A percentile compares a stretch with the other conserved stretches of the same genome.
These are phyloP conservation scores for Drosophila saltans DNA, from an alignment of 1,140 invertebrate genomes.

Conservation along the genomic window DNA sequence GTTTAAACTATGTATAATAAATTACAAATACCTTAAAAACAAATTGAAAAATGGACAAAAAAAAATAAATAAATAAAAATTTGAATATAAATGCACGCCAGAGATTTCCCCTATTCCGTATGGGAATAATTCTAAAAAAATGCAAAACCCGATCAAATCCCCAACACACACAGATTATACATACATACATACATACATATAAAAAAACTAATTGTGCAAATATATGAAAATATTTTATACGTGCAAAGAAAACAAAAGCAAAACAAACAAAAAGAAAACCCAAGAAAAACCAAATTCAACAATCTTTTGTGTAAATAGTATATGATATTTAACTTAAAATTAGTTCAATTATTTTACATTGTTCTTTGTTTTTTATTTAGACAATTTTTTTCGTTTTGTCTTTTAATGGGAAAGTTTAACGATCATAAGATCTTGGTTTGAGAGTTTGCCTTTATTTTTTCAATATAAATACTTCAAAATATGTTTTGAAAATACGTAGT, in stretches of 20 bases:
- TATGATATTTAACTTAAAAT: conserved; percentile 57
- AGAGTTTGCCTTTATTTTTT: conserved; percentile 63
- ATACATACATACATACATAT: conserved; percentile 21
- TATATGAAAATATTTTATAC: conserved; percentile 78
- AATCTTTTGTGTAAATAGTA: conserved; percentile 72
- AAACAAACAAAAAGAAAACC: conserved; percentile 49
- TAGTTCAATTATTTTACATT: conserved; percentile 32
- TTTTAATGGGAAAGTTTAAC: conserved; percentile 21
- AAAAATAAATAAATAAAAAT: conserved; percentile 17
- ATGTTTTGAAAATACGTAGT: conserved; percentile 74
- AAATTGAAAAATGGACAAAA: conserved; percentile 19
- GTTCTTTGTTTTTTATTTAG: conserved; percentile 16
- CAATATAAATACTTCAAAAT: conserved; percentile 53
- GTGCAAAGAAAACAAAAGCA: conserved; percentile 60
- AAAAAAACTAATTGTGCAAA: conserved; percentile 60
- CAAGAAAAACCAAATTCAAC: conserved; percentile 31
- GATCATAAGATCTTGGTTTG: conserved; percentile 34
- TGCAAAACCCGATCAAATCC: conserved; percentile 44
- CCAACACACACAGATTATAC: conserved; percentile 40
- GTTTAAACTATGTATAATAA: conserved; percentile 13
- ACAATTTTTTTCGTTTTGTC: conserved; percentile 14
- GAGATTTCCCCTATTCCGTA: conserved; percentile 55
- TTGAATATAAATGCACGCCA: conserved; percentile 60
- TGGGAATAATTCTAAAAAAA: conserved; percentile 48
- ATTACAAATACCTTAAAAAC: conserved; percentile 18